These are phyloP conservation scores for Gouania willdenowi DNA, from an alignment of 2,797 vertebrate genomes.

Conservation along the genomic window DNA sequence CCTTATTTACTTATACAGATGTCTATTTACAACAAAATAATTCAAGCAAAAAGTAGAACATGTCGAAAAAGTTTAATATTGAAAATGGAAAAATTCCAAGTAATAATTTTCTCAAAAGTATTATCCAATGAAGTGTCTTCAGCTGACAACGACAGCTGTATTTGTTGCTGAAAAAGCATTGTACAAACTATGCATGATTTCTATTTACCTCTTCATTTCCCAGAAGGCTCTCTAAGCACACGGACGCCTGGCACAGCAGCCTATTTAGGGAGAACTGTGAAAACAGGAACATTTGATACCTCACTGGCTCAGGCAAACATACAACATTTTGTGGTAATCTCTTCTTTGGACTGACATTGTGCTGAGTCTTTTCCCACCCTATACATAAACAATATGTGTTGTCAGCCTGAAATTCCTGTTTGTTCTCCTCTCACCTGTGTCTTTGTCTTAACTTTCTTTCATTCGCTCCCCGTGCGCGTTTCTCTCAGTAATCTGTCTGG, in stretches of 20 bases:
- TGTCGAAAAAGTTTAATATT: no score
- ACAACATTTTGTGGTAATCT: conserved; percentile 8
- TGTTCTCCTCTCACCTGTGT: conserved; percentile 17
- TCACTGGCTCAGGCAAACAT: conserved; percentile 18
- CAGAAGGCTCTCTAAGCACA: conserved; percentile 49
- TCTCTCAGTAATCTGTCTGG: conserved; percentile 38
- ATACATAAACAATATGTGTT: neutral
- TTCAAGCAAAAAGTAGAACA: no score
- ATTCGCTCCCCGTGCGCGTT: conserved; percentile 23
- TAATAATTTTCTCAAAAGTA: no score
- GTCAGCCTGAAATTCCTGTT: neutral
- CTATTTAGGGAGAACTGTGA: conserved; percentile 33
- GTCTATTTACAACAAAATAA: no score
- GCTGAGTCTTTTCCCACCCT: conserved; percentile 1
- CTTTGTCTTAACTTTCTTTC: conserved; percentile 19
- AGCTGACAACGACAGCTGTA: conserved; percentile 32
- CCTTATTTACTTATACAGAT: no score
- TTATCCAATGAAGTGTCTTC: no score
- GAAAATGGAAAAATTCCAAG: no score
- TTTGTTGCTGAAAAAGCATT: conserved; percentile 39
- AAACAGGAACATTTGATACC: conserved; percentile 37
- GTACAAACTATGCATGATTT: conserved; percentile 42
- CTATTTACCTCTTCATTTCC: conserved; percentile 65
- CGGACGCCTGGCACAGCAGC: conserved; percentile 29
- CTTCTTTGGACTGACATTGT: conserved; percentile 4